Evolutionary conservation across 1,140 invertebrate species (phyloP).

Genomic region (Papilio polytes): DNA sequence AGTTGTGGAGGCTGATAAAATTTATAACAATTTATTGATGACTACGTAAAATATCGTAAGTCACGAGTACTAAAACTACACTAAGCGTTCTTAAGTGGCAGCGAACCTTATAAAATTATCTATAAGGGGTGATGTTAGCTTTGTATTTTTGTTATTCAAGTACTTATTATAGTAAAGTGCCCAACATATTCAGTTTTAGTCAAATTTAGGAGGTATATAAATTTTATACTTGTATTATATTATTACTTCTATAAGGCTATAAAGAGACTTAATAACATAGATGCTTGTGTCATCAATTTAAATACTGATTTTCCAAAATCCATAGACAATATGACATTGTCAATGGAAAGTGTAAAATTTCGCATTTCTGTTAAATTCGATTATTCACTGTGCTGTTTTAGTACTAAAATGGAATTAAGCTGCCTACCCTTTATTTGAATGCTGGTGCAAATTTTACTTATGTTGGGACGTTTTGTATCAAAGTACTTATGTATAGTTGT

Average conservation of each 20-base stretch:
- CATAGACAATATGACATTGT: too few relatives aligned
- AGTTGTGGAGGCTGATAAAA: too few relatives aligned
- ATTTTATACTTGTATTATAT: too few relatives aligned
- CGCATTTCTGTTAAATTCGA: too few relatives aligned
- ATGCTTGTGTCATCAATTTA: too few relatives aligned
- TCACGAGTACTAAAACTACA: not conserved
- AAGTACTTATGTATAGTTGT: slow-evolving; percentile 37
- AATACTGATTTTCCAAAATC: too few relatives aligned
- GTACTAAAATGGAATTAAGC: not conserved
- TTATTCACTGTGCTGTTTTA: too few relatives aligned
- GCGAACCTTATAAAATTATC: not conserved
- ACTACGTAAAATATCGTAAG: too few relatives aligned
- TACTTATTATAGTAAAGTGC: slow-evolving; percentile 37
- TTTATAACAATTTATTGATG: too few relatives aligned
- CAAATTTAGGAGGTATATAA: not conserved
- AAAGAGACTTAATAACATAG: too few relatives aligned
- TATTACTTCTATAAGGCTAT: too few relatives aligned
- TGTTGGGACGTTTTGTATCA: slow-evolving; percentile 25
- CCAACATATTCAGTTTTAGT: not conserved
- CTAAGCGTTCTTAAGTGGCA: not conserved
- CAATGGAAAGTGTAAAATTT: too few relatives aligned
- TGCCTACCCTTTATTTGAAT: not conserved
- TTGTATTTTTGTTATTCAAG: slow-evolving; percentile 35
- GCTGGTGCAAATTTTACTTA: not conserved
- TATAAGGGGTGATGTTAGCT: not conserved